Conservation (phyloP, 2,113 vertebrate genomes). For the Eidolon helvum region DNA sequence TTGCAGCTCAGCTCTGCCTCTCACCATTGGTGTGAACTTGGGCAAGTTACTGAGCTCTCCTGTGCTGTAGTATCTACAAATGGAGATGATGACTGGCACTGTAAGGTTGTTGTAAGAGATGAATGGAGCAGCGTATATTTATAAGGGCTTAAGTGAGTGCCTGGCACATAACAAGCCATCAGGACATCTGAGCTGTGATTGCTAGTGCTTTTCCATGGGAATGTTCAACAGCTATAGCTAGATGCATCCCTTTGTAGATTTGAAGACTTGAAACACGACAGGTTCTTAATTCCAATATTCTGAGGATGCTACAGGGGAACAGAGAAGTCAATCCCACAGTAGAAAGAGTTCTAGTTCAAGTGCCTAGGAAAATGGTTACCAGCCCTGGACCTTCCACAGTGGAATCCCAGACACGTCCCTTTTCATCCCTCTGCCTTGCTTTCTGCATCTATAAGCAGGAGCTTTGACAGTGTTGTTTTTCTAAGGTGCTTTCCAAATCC, state of each 20-base stretch:
- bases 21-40: not conserved
- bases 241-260: not conserved
- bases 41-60: not conserved
- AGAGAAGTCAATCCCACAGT: not conserved
- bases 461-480: not conserved
- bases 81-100: not conserved
- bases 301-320: not conserved
- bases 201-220: not conserved
- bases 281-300: not conserved
- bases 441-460: fast-evolving
- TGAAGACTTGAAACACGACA: not conserved
- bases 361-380: not conserved
- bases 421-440: not conserved
- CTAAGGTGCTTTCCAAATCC: not conserved
- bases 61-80: no score
- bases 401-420: not conserved
- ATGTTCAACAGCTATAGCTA: not conserved
- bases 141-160: not conserved
- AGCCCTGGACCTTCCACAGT: not conserved
- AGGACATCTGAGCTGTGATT: not conserved
- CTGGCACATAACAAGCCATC: not conserved
- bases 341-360: not conserved
- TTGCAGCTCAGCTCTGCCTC: not conserved
- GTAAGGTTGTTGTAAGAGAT: fast-evolving
- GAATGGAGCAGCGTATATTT: fast-evolving